Evolutionary conservation across 2,113 vertebrate species (phyloP).

Genomic region (Pogonocichla stellata): DNA sequence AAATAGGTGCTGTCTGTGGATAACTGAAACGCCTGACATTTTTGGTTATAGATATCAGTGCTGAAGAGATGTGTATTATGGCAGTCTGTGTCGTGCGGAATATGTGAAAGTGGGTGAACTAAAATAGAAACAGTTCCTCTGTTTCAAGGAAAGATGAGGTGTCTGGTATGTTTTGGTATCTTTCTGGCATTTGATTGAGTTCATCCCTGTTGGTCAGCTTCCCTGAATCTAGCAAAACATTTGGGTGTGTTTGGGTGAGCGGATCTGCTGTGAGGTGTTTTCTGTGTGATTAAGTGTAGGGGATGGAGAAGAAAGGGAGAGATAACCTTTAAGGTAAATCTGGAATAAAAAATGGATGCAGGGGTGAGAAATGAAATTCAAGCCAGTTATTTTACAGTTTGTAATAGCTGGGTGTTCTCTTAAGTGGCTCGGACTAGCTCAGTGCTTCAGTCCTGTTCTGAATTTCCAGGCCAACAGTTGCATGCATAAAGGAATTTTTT

Average conservation of each 20-base stretch:
- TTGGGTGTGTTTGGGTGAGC: not conserved
- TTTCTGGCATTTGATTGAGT: not conserved
- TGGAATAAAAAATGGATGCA: not conserved
- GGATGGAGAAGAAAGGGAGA: not conserved
- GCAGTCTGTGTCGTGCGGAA: not conserved
- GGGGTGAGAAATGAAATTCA: not conserved
- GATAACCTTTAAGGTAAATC: not conserved
- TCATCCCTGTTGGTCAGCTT: not conserved
- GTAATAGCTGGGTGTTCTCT: not conserved
- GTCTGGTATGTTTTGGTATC: not conserved
- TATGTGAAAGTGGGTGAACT: not conserved
- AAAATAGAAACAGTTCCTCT: not conserved
- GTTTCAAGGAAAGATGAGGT: not conserved
- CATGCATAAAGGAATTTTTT: not conserved
- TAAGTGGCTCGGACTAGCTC: not conserved
- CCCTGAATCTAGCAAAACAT: not conserved
- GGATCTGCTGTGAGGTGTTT: not conserved
- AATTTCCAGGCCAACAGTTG: not conserved
- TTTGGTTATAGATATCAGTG: conserved; percentile 18
- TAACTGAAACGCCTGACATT: conserved; percentile 41
- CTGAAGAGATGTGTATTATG: not conserved
- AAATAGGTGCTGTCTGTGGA: conserved; percentile 62
- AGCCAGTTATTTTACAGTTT: not conserved
- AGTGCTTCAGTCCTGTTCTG: not conserved
- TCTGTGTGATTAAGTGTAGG: not conserved